Evolutionary conservation across 2,888 invertebrate genomes (phyloP).

Genomic region (Neria commutata): DNA sequence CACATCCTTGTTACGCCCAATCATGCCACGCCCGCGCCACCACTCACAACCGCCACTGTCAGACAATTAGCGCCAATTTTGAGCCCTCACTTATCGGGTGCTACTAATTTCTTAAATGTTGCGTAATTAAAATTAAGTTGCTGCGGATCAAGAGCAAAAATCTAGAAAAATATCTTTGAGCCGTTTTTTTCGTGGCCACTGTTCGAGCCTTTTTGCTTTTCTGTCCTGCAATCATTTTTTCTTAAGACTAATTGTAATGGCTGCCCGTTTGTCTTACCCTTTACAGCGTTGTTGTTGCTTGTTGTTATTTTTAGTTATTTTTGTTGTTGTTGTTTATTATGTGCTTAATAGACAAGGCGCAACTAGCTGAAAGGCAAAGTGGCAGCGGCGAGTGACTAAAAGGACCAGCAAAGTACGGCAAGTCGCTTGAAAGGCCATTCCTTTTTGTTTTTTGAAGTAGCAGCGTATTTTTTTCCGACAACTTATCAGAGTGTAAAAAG

Average conservation of each 20-base stretch:
- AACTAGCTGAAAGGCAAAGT: background rate
- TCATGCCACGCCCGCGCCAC: too few relatives aligned
- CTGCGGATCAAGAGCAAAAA: too few relatives aligned
- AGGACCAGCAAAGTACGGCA: background rate
- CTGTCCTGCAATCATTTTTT: too few relatives aligned
- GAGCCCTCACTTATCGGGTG: background rate
- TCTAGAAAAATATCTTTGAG: too few relatives aligned
- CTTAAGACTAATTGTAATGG: too few relatives aligned
- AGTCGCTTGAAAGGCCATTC: background rate
- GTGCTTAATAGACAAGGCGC: constrained; percentile 2
- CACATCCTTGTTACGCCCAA: too few relatives aligned
- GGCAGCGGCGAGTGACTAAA: background rate
- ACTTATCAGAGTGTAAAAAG: constrained; percentile 22
- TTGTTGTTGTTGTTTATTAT: constrained; percentile 6
- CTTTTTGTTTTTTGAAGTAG: background rate
- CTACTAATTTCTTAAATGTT: constrained; percentile 18
- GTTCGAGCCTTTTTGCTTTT: too few relatives aligned
- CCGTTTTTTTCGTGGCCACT: background rate
- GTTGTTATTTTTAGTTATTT: background rate
- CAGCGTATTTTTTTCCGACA: background rate
- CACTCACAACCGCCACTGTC: too few relatives aligned
- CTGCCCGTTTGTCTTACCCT: too few relatives aligned
- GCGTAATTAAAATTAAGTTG: constrained; percentile 16
- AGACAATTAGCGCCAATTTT: background rate
- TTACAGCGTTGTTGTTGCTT: too few relatives aligned